phyloP scores from a whole-genome alignment of 2,797 vertebrate genomes.

The Phrynocephalus forsythii region DNA sequence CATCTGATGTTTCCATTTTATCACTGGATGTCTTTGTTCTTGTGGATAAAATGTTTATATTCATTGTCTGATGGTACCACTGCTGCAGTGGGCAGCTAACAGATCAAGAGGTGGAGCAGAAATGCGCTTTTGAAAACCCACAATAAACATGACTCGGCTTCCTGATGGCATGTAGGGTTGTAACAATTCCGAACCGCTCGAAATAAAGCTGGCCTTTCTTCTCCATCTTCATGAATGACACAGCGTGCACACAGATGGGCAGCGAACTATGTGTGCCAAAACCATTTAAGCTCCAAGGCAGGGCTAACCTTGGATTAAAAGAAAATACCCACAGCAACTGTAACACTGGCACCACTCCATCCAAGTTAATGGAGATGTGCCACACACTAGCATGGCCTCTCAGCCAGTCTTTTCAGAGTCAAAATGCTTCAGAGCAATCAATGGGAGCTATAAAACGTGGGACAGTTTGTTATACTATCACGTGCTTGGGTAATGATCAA shows the following conservation, averaged over 20 bases:
- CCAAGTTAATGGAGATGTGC: conserved; percentile 19
- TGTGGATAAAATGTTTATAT: background rate
- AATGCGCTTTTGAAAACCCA: background rate
- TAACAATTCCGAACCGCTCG: background rate
- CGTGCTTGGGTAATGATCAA: conserved; percentile 48
- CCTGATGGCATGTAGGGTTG: background rate
- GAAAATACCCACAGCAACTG: background rate
- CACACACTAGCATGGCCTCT: conserved; percentile 7
- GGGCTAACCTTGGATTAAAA: background rate
- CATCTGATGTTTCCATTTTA: no score
- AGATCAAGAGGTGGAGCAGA: background rate
- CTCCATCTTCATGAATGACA: background rate
- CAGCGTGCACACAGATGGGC: accelerated
- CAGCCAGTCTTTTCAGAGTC: background rate
- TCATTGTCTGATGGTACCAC: background rate
- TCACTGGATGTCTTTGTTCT: background rate
- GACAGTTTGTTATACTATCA: conserved; percentile 52
- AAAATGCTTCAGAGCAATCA: conserved; percentile 50
- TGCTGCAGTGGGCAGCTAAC: no score
- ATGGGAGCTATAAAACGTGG: conserved; percentile 41
- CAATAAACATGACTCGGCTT: background rate
- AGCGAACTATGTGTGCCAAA: accelerated
- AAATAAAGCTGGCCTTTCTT: background rate
- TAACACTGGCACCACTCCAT: conserved; percentile 24
- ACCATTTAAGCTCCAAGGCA: accelerated